Evolutionary conservation across 2,888 invertebrate genomes (phyloP), one percentile per base, ranked within the genome.

Genomic region (Rhagophthalmus giganteus): DNA sequence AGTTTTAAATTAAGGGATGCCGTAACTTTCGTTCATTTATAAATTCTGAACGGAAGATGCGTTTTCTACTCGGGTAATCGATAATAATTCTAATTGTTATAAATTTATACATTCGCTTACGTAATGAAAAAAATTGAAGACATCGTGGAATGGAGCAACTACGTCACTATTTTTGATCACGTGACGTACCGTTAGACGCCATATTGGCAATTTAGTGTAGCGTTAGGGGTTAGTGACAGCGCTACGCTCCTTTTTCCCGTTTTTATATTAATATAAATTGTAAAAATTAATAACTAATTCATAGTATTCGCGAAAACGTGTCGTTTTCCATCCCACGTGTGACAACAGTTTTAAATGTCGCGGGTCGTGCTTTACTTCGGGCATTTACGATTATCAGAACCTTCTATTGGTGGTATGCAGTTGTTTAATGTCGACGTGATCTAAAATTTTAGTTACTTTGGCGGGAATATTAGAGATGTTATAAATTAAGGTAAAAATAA

Each of bases 171-270:
- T 74, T 69, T 72, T 67, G 75, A 69, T 79, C 79, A 79, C 79
- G 79, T 80, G 79, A 80, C 76, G 72, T 70, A 71, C 73, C 74
- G 78, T 75, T 75, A 74, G 74, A 76, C 79, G 80, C 80, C 80
- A 80, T 80, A 79, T 80, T 79, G 77, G 77, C 76, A 77, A 76
- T 76, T 77, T 72, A 73, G 76, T 75, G 74, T 70, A 69, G 72
- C 67, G 71, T 71, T 70, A 73, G 74, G 76, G 76, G 77, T 75
- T 74, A 74, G 75, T 73, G 74, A 74, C 74, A 76, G 75, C 72
- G 64, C 62, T 61, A 54, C 55, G 42, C 55, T 27, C 39, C 33
- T 28, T 41, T 48, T 39, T 31, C 31, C n/a, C 31, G 24, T 41
- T 34, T 44, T 55, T 41, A 10, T 10, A 33, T 12, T 8, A 32